phyloP scores from a whole-genome alignment of 2,113 vertebrate species.

The Raja brachyura region DNA sequence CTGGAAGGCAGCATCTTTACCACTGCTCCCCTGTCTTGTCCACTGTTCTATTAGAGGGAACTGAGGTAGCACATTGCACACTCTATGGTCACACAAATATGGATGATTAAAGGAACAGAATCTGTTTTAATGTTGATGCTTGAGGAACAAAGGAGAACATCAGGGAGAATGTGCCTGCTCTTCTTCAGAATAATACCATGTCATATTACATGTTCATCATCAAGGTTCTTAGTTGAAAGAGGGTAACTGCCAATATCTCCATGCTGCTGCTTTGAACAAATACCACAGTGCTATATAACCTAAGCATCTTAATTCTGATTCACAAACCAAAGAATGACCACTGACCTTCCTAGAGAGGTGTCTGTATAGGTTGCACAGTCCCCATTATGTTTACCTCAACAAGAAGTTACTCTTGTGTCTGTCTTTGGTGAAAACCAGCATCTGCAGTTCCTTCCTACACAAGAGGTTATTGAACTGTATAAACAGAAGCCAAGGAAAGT shows the following conservation, averaged over 20 bases:
- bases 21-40: no score
- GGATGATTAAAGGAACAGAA: neutral
- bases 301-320: neutral
- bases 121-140: neutral
- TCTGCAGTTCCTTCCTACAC: no score
- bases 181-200: neutral
- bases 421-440: no score
- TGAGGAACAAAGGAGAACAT: neutral
- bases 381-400: neutral
- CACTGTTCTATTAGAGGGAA: neutral
- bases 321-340: neutral
- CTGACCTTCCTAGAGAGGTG: neutral
- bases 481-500: neutral
- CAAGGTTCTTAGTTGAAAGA: neutral
- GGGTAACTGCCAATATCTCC: neutral
- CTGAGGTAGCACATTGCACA: neutral
- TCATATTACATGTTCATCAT: neutral
- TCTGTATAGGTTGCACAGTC: neutral
- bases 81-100: neutral
- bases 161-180: neutral
- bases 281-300: neutral
- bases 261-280: neutral
- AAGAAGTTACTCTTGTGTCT: neutral
- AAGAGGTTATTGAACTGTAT: neutral
- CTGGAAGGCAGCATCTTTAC: no score